Evolutionary conservation across 2,113 vertebrate genomes (phyloP).

Genomic region (Anoplopoma fimbria): DNA sequence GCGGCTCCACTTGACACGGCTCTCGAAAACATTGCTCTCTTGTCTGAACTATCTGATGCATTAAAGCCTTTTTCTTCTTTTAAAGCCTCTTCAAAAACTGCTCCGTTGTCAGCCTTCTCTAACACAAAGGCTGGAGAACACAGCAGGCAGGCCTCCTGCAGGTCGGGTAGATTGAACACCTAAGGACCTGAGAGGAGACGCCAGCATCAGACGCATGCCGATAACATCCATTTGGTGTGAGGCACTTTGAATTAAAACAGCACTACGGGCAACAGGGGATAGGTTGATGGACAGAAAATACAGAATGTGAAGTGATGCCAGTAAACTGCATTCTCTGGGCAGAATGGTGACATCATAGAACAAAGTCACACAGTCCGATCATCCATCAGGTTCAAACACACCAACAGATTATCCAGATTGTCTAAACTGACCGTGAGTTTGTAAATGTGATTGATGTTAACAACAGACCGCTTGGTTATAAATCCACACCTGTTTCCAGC

Average conservation of each 20-base stretch:
- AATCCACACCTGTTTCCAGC: too few species aligned
- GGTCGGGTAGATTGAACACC: not conserved
- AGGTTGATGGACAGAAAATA: not conserved
- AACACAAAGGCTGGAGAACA: constrained; percentile 8
- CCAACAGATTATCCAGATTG: too few species aligned
- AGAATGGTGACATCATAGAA: not conserved
- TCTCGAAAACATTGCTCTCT: constrained; percentile 22
- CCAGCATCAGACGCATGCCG: not conserved
- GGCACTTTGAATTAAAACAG: constrained; percentile 24
- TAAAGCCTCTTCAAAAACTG: constrained; percentile 20
- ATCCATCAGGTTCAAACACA: not conserved
- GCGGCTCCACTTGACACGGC: not conserved
- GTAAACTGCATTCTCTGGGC: not conserved
- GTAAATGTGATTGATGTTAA: too few species aligned
- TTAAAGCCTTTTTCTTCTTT: constrained; percentile 23
- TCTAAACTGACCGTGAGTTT: too few species aligned
- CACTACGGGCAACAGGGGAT: not conserved
- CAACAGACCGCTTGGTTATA: too few species aligned
- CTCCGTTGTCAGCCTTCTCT: constrained; percentile 6
- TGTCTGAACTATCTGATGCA: constrained; percentile 15
- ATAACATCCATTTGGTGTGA: not conserved
- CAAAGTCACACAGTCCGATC: not conserved
- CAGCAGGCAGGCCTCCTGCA: not conserved
- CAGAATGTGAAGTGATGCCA: not conserved
- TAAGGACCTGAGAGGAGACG: not conserved